Evolutionary conservation across 2,888 invertebrate genomes (phyloP).

Genomic region (Tachystola acroxantha): DNA sequence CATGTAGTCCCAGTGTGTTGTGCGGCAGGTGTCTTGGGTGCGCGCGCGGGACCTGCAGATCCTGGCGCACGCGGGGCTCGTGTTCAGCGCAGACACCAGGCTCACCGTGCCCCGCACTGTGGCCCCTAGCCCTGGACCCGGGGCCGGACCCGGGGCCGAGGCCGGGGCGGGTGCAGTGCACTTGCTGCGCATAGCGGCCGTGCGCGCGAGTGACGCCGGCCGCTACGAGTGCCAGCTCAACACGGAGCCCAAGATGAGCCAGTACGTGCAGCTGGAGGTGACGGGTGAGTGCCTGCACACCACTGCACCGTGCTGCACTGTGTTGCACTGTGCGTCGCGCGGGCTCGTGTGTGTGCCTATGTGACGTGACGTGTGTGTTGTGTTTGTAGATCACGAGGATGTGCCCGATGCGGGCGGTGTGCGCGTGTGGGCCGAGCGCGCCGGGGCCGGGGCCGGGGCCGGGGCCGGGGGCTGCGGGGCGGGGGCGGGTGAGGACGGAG

Average conservation of each 20-base stretch:
- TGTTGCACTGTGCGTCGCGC: no score
- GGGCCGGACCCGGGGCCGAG: constrained; percentile 44
- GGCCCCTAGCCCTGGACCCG: constrained; percentile 64
- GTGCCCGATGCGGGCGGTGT: background rate
- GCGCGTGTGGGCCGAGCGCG: background rate
- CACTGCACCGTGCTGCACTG: background rate
- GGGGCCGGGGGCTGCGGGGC: background rate
- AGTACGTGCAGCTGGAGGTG: constrained; percentile 6
- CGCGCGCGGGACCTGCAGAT: constrained; percentile 84
- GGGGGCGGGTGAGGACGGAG: constrained; percentile 20
- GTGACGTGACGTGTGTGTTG: background rate
- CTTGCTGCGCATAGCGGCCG: constrained; percentile 79
- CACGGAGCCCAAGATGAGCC: constrained; percentile 10
- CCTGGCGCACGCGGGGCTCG: constrained; percentile 79
- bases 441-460: background rate
- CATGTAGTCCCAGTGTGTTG: no score
- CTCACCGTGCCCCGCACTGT: constrained; percentile 73
- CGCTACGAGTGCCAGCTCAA: constrained; percentile 12
- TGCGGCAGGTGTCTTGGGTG: constrained; percentile 84
- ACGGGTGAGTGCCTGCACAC: background rate
- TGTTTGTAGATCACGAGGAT: background rate
- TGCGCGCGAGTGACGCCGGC: constrained; percentile 79
- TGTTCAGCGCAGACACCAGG: constrained; percentile 83
- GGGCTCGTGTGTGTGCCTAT: no score
- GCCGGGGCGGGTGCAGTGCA: no score